Conservation (phyloP, 1,140 invertebrate genomes). For the Euglossa dilemma region DNA sequence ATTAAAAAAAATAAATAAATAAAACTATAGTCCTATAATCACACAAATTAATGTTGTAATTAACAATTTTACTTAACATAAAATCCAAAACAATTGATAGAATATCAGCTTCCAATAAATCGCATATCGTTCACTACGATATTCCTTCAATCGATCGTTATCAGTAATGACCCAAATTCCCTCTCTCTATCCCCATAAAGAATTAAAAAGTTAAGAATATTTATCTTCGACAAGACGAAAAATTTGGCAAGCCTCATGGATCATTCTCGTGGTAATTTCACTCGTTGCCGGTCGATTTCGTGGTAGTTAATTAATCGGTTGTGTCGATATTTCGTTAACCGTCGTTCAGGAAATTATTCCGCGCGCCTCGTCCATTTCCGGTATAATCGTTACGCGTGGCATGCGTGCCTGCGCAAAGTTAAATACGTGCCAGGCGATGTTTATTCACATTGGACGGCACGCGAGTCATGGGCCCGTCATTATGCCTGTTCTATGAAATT, state of each 20-base stretch:
- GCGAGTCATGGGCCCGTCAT: neutral
- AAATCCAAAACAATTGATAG: no score
- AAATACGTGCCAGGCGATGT: conserved; percentile 15
- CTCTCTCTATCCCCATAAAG: neutral
- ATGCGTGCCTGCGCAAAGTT: conserved; percentile 23
- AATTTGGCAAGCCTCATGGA: conserved; percentile 12
- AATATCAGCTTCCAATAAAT: no score
- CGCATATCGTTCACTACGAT: no score
- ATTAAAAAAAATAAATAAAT: no score
- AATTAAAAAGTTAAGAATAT: neutral
- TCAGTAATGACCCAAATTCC: no score
- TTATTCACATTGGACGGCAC: conserved; percentile 10
- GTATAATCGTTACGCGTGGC: conserved; percentile 11
- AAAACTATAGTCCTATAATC: no score
- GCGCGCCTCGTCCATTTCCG: conserved; percentile 6
- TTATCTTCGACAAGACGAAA: neutral
- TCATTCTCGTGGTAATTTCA: conserved; percentile 12
- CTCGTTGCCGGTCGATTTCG: neutral
- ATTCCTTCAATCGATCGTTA: no score
- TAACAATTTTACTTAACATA: no score
- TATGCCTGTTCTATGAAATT: conserved; percentile 13
- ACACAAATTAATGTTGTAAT: no score
- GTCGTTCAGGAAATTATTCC: conserved; percentile 18
- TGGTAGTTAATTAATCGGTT: conserved; percentile 13
- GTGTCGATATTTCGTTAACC: conserved; percentile 6